phyloP scores from a whole-genome alignment of 2,797 vertebrate species.

The Pangasius larnaudii region DNA sequence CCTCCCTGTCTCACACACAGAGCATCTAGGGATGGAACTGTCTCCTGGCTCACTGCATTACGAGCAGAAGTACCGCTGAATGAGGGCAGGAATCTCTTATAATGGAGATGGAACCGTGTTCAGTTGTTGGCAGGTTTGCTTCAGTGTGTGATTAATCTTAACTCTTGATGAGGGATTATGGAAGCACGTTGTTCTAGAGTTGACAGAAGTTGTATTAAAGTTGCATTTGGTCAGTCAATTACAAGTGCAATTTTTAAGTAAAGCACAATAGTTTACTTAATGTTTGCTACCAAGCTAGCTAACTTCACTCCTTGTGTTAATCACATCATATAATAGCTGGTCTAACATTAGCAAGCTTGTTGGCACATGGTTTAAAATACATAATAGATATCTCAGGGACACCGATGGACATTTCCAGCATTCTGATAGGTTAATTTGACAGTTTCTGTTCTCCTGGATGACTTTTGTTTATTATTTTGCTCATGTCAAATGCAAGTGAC shows the following conservation, averaged over 20 bases:
- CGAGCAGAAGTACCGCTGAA: not conserved
- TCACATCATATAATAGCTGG: not conserved
- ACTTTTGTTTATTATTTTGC: not conserved
- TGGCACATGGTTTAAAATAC: not conserved
- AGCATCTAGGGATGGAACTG: conserved; percentile 8
- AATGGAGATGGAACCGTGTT: not conserved
- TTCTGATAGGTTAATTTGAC: not conserved
- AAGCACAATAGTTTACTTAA: not conserved
- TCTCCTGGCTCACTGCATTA: not conserved
- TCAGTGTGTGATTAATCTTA: not conserved
- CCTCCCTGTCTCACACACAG: not conserved
- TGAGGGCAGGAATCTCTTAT: not conserved
- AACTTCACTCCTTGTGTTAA: not conserved
- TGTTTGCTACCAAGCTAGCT: not conserved
- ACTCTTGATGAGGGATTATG: not conserved
- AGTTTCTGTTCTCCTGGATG: not conserved
- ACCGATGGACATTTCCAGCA: not conserved
- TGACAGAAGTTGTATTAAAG: not conserved
- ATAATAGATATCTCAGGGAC: not conserved
- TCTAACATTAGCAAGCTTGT: too few species aligned
- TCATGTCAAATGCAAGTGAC: not conserved
- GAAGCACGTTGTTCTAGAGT: not conserved
- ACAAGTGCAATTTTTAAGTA: not conserved
- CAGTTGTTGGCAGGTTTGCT: not conserved
- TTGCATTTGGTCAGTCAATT: not conserved